Base-by-base conservation (phyloP, 2,888 invertebrate species). In the Ommatoiulus sabulosus region DNA sequence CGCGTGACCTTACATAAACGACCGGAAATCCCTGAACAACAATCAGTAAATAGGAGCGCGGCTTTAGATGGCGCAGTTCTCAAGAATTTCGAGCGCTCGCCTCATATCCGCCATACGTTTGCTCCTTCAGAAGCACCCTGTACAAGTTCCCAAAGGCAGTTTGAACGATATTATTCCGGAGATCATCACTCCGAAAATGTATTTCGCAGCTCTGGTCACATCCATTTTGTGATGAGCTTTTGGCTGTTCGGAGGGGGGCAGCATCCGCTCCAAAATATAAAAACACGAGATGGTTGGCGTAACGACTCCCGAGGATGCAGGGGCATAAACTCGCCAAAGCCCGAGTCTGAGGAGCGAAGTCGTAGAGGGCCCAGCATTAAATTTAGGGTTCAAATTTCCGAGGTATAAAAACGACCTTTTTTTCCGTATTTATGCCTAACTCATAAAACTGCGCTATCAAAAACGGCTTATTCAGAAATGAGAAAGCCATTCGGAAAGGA, bases 401-500 rank as follows among this genome's bases (percentile, higher is more conserved):
- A 24, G 72, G 72, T 8, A 72, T 20, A 72, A 72, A 72, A 72
- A 72, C 72, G 20, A 10, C 2, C 24, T 63, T 20, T 63, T 20
- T 0, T 20, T 20, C 20, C 24, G 72, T 72, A 72, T 72, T 72
- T 72, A 72, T 72, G 72, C 72, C 72, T 72, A 20, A 72, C 72
- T 20, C 72, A 72, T 72, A 72, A 72, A 72, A 72, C 0, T 72
- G 2, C 24, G 72, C 72, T 72, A 72, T 72, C 72, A 72, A 72
- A 72, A 72, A 72, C 72, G 72, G 72, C 72, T 72, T 72, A 72
- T 72, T 72, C 72, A 72, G 72, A 72, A 72, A 72, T 72, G 72
- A 72, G 72, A 72, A 72, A 72, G 72, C 72, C 72, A 72, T 72
- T 72, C 72, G 20, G 24, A 72, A 72, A 72, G 72, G 72, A 72